Evolutionary conservation across 1,140 invertebrate species (phyloP).

Genomic region (Scaptomyza montana): DNA sequence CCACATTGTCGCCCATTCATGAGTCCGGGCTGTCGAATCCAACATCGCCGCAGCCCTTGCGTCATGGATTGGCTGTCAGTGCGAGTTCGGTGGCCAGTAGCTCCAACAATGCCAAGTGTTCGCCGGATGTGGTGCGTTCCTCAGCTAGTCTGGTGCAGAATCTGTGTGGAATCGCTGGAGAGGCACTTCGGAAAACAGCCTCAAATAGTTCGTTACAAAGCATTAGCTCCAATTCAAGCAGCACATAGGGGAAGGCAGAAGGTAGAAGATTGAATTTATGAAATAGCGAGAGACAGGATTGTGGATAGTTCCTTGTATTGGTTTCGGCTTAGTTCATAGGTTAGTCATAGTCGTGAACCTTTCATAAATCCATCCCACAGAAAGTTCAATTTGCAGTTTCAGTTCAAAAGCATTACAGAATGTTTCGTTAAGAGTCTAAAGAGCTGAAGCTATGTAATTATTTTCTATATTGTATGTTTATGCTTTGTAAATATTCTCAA

Average conservation of each 20-base stretch:
- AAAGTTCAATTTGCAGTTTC: constrained; percentile 3
- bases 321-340: constrained; percentile 63
- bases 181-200: constrained; percentile 58
- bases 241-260: constrained; percentile 44
- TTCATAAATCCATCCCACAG: not conserved
- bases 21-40: constrained; percentile 90
- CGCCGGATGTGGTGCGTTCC: constrained; percentile 49
- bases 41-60: constrained; percentile 86
- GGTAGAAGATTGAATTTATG: not conserved
- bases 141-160: constrained; percentile 61
- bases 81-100: constrained; percentile 21
- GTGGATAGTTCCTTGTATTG: constrained; percentile 47
- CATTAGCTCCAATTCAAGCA: constrained; percentile 76
- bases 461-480: not conserved
- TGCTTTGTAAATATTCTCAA: not conserved
- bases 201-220: constrained; percentile 76
- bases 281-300: not conserved
- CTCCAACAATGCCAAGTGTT: constrained; percentile 60
- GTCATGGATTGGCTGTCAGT: constrained; percentile 31
- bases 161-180: constrained; percentile 62
- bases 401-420: not conserved
- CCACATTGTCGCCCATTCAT: constrained; percentile 88
- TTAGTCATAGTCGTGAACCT: constrained; percentile 38
- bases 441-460: too few species aligned
- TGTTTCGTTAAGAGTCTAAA: too few species aligned